Evolutionary conservation across 2,113 vertebrate species (phyloP), one percentile per base, ranked within the genome.

Genomic region (Centrocercus urophasianus): DNA sequence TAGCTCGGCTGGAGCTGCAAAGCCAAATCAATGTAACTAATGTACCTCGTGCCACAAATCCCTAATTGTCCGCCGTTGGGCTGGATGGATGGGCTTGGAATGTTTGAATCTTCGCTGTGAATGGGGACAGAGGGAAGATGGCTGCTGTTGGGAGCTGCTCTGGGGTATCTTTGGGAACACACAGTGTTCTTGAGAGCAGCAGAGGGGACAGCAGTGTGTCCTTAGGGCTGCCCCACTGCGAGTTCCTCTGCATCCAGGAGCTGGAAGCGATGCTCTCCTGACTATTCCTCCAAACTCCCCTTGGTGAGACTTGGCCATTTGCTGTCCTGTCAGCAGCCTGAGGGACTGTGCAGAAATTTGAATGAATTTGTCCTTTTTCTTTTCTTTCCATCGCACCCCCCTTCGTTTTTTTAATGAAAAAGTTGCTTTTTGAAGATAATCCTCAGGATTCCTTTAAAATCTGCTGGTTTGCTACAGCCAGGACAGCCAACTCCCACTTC

Each of bases 11-110:
- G 5, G 63, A 24, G 48, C 92, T 11, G 18, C 2, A 0, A 16
- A 71, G 70, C 43, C 70, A 72, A 54, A 47, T 54, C 74, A 13
- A 76, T 20, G 83, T 69, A 36, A 70, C 43, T 71, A 57, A 69
- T 32, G 63, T 25, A n/a, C 61, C 93, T 61, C 2, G 1, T 45
- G 86, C 90, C 18, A 17, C 57, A 81, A 47, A 93, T 79, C 54
- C 1, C 0, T 42, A 42, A 79, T 45, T 89, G 73, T 22, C 52
- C 2, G 0, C 18, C 6, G 45, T 13, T 74, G 83, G 67, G 13
- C 13, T 13, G n/a, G 77, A 34, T 30, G 85, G 81, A 79, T 54
- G 66, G 36, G 59, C 59, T 83, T 42, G 0, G 1, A 64, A 43
- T 3, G 3, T 8, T 42, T 50, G 22, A 64, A 43, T 3, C 4